Evolutionary conservation across 2,797 vertebrate species (phyloP).

Genomic region (Hippoglossus hippoglossus): DNA sequence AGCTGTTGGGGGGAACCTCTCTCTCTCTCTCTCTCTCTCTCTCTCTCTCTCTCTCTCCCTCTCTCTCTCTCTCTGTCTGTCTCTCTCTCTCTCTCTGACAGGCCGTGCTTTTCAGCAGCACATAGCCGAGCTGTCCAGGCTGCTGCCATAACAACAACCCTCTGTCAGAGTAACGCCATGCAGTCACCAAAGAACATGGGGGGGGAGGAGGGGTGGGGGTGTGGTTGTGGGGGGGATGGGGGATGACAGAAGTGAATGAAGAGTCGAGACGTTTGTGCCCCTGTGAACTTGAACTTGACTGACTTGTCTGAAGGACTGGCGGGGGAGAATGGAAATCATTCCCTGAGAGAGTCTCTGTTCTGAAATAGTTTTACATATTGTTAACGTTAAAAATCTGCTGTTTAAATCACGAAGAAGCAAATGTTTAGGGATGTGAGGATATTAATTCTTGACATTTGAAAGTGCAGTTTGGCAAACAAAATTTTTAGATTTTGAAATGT

Average conservation of each 20-base stretch:
- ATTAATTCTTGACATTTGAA: not conserved
- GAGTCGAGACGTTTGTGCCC: slow-evolving; percentile 75
- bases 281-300: slow-evolving; percentile 88
- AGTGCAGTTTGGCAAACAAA: not conserved
- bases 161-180: slow-evolving; percentile 74
- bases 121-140: slow-evolving; percentile 89
- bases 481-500: not conserved
- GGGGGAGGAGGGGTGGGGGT: slow-evolving; percentile 13
- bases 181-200: slow-evolving; percentile 49
- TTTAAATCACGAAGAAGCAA: not conserved
- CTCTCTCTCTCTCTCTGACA: slow-evolving; percentile 92
- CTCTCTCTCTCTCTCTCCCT: slow-evolving; percentile 64
- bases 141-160: slow-evolving; percentile 95
- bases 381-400: not conserved
- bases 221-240: slow-evolving; percentile 30
- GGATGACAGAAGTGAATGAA: slow-evolving; percentile 71
- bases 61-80: slow-evolving; percentile 88
- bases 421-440: not conserved
- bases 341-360: slow-evolving; percentile 17
- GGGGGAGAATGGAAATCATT: slow-evolving; percentile 61
- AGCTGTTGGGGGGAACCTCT: slow-evolving; percentile 89
- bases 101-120: slow-evolving; percentile 90
- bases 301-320: slow-evolving; percentile 66
- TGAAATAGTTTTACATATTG: not conserved
- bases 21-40: slow-evolving; percentile 63